A percentile compares a stretch with the other conserved stretches of the same genome.
phyloP scores from a whole-genome alignment of 2,113 vertebrate genomes.

The Rhinoderma darwinii region DNA sequence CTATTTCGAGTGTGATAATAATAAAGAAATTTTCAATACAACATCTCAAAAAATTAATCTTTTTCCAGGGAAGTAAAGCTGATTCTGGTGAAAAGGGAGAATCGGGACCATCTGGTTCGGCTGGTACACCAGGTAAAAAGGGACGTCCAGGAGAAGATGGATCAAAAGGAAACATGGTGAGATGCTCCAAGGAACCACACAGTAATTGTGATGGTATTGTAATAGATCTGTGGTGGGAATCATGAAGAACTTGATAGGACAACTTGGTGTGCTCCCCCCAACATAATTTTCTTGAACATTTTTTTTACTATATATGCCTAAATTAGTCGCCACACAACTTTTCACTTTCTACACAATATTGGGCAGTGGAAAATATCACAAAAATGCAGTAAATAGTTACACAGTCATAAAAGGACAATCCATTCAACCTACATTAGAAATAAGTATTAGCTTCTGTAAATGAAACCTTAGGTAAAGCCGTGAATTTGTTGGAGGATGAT shows the following conservation, averaged over 20 bases:
- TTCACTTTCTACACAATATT: not conserved
- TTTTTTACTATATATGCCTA: not conserved
- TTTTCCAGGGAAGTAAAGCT: conserved; percentile 80
- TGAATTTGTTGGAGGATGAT: not conserved
- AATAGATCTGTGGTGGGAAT: not conserved
- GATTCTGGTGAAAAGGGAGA: conserved; percentile 91
- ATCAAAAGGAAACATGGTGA: conserved; percentile 84
- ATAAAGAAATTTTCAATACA: too few relatives aligned
- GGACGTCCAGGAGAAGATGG: conserved; percentile 89
- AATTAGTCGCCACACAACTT: not conserved
- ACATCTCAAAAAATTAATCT: not conserved
- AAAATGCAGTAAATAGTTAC: too few relatives aligned
- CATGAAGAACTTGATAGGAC: not conserved
- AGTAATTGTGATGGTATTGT: not conserved
- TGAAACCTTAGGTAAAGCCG: not conserved
- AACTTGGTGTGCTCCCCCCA: not conserved
- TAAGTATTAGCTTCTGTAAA: not conserved
- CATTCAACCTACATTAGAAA: not conserved
- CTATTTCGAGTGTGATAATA: too few relatives aligned
- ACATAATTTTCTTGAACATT: not conserved
- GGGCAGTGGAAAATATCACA: not conserved
- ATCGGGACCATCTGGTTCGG: conserved; percentile 79
- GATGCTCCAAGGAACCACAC: conserved; percentile 51
- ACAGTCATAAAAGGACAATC: not conserved
- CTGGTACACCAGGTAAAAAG: conserved; percentile 84